Conservation (phyloP, 2,113 vertebrate species). For the Odocoileus hemionus region DNA sequence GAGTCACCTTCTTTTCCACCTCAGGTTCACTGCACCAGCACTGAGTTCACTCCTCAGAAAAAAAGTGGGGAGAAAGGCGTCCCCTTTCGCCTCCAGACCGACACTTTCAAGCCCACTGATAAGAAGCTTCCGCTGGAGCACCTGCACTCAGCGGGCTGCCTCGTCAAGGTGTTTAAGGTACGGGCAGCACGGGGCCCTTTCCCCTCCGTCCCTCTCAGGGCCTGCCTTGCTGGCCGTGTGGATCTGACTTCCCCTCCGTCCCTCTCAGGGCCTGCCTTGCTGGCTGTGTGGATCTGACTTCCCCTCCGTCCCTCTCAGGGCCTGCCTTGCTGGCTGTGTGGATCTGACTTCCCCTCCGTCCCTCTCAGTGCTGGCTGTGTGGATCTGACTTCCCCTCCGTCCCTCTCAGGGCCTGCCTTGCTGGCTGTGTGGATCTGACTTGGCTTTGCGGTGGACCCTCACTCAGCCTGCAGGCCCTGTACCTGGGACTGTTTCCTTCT, state of each 20-base stretch:
- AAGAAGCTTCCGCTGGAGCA: constrained; percentile 54
- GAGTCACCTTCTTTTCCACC: background rate
- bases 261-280: background rate
- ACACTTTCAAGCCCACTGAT: constrained; percentile 71
- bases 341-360: background rate
- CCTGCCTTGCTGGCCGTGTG: background rate
- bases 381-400: background rate
- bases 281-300: background rate
- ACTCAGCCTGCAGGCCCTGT: background rate
- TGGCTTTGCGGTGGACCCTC: background rate
- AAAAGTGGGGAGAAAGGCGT: constrained; percentile 76
- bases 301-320: background rate
- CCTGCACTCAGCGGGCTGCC: constrained; percentile 64
- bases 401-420: background rate
- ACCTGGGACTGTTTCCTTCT: background rate
- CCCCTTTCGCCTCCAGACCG: constrained; percentile 70
- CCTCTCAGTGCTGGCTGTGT: background rate
- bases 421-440: background rate
- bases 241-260: background rate
- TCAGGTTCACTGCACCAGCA: constrained; percentile 77
- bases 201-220: background rate
- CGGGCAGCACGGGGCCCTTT: background rate
- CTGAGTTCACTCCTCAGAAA: constrained; percentile 73
- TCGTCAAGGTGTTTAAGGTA: constrained; percentile 75
- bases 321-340: background rate